These are phyloP conservation scores for Euspilapteryx auroguttella DNA, from an alignment of 2,888 invertebrate species.

Conservation along the genomic window DNA sequence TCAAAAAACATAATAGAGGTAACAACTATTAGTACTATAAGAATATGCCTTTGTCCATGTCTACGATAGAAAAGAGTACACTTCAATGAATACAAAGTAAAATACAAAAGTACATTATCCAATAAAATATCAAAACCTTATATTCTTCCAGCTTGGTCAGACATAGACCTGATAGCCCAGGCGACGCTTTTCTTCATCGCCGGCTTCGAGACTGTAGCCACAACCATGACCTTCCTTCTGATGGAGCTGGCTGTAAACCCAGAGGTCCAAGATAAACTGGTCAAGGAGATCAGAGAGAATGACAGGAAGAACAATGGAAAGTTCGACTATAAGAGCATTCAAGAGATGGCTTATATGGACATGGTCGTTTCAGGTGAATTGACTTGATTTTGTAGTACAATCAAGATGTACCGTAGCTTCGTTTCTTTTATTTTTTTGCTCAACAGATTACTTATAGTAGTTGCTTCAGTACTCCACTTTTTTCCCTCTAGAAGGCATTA, in stretches of 20 bases:
- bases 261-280: constrained; percentile 56
- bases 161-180: constrained; percentile 42
- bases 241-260: constrained; percentile 62
- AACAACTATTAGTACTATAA: no score
- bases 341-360: constrained; percentile 62
- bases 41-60: no score
- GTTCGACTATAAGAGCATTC: constrained; percentile 50
- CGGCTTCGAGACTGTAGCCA: constrained; percentile 54
- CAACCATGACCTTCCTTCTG: constrained; percentile 46
- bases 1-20: constrained; percentile 21
- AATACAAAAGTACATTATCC: no score
- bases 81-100: no score
- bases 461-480: no score
- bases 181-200: constrained; percentile 57
- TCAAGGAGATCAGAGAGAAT: constrained; percentile 53
- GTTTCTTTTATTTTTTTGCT: no score
- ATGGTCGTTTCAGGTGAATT: constrained; percentile 58
- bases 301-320: constrained; percentile 31
- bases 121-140: no score
- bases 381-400: no score
- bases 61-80: no score
- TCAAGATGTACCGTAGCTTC: no score
- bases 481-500: no score
- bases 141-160: constrained; percentile 22
- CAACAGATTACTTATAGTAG: no score